phyloP scores from a whole-genome alignment of 2,888 invertebrate species.

The Pachliopta kotzebuea region DNA sequence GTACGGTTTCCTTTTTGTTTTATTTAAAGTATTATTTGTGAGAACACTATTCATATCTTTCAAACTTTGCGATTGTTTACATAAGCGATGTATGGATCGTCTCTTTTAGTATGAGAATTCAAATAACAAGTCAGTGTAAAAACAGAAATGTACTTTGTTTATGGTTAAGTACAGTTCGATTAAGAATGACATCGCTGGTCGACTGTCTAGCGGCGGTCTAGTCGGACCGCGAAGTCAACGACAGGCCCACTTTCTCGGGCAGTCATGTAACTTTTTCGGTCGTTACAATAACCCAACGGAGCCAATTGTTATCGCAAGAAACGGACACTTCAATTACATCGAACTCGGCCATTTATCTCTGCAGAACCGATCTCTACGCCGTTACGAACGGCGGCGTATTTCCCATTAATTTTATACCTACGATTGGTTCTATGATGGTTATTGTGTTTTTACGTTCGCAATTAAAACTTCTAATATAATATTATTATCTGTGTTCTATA shows the following conservation, averaged over 20 bases:
- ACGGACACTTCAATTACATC: conserved; percentile 59
- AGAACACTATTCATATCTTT: background rate
- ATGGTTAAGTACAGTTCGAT: conserved; percentile 25
- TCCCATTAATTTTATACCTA: conserved; percentile 9
- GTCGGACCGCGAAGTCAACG: conserved; percentile 57
- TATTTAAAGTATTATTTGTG: background rate
- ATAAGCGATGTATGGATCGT: background rate
- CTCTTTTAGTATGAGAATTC: conserved; percentile 7
- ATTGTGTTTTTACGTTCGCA: background rate
- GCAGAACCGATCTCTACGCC: conserved; percentile 37
- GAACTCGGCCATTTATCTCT: conserved; percentile 50
- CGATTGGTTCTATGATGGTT: background rate
- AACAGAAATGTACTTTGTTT: conserved; percentile 37
- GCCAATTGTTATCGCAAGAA: conserved; percentile 57
- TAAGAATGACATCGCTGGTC: conserved; percentile 29
- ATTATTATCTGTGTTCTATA: too few relatives aligned
- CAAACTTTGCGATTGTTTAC: background rate
- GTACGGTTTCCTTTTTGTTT: too few relatives aligned
- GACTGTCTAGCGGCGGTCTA: conserved; percentile 69
- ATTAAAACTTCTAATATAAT: background rate
- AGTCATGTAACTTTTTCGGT: conserved; percentile 59
- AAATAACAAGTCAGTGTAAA: conserved; percentile 5
- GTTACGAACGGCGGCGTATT: conserved; percentile 6
- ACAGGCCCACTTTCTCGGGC: conserved; percentile 70
- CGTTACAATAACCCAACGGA: conserved; percentile 60